These are phyloP conservation scores for Mallotus villosus DNA, from an alignment of 2,797 vertebrate genomes.

Conservation along the genomic window DNA sequence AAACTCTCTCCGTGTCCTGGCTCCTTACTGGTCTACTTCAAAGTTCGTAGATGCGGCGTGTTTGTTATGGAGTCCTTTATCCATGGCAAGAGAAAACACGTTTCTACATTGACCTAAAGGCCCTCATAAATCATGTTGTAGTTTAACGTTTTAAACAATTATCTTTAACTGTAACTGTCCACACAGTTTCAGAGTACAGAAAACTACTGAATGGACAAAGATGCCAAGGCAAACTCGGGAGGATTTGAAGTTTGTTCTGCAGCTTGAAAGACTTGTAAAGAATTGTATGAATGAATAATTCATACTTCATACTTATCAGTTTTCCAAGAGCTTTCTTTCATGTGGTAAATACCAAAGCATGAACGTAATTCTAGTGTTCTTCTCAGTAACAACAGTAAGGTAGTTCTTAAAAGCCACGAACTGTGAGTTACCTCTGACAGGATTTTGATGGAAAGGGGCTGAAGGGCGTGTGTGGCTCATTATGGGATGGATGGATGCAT, in stretches of 20 bases:
- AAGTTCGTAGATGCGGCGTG: slow-evolving; percentile 3
- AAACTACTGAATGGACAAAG: too few species aligned
- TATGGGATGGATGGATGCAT: slow-evolving; percentile 34
- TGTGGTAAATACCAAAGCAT: background rate
- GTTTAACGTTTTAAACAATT: background rate
- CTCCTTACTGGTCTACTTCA: slow-evolving; percentile 19
- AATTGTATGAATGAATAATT: background rate
- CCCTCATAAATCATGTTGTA: slow-evolving; percentile 25
- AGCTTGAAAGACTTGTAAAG: background rate
- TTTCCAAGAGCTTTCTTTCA: background rate
- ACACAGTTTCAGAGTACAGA: background rate
- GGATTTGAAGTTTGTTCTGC: background rate
- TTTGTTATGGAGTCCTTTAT: slow-evolving; percentile 4
- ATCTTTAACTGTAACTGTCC: background rate
- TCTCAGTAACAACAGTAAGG: background rate
- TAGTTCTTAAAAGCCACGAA: slow-evolving; percentile 2
- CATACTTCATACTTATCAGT: background rate
- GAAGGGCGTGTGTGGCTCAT: slow-evolving; percentile 2
- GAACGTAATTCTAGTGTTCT: background rate
- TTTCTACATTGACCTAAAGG: slow-evolving; percentile 6
- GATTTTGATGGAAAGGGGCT: slow-evolving; percentile 2
- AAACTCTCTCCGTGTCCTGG: background rate
- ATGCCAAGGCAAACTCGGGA: background rate
- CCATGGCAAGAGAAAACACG: slow-evolving; percentile 26
- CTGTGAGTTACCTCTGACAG: slow-evolving; percentile 23